Percentiles rank a stretch among this genome's conserved stretches.
phyloP scores from a whole-genome alignment of 2,113 vertebrate genomes.

The Dunckerocampus dactyliophorus region DNA sequence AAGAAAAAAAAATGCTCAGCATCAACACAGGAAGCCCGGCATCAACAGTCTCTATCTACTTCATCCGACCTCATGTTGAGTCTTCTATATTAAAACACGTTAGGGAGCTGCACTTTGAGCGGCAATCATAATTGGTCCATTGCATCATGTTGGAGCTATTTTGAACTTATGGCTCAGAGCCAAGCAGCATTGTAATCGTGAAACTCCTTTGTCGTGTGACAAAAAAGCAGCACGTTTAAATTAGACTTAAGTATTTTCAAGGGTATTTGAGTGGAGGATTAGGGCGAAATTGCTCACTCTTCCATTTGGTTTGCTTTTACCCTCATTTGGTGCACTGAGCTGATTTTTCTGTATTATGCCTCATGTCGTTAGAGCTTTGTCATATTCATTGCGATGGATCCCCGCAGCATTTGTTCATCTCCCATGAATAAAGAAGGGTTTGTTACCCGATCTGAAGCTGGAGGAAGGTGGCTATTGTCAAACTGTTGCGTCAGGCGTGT shows the following conservation, averaged over 20 bases:
- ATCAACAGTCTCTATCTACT: constrained; percentile 18
- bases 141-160: constrained; percentile 35
- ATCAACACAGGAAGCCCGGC: constrained; percentile 20
- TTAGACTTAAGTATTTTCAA: constrained; percentile 44
- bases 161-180: constrained; percentile 33
- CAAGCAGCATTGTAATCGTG: constrained; percentile 26
- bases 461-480: constrained; percentile 24
- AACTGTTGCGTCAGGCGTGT: constrained; percentile 18
- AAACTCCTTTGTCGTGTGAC: constrained; percentile 35
- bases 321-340: constrained; percentile 22
- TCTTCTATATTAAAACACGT: neutral
- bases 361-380: constrained; percentile 25
- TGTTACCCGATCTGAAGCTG: constrained; percentile 36
- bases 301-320: constrained; percentile 24
- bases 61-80: neutral
- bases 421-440: constrained; percentile 23
- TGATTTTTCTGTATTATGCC: constrained; percentile 25
- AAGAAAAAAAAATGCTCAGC: constrained; percentile 24
- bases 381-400: constrained; percentile 26
- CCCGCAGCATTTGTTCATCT: constrained; percentile 24
- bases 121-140: constrained; percentile 34
- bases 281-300: constrained; percentile 19
- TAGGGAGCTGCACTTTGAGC: constrained; percentile 6
- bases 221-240: constrained; percentile 40
- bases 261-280: constrained; percentile 36